Evolutionary conservation across 1,140 invertebrate species (phyloP), one percentile per base, ranked within the genome.

Genomic region (Bemisia tabaci): DNA sequence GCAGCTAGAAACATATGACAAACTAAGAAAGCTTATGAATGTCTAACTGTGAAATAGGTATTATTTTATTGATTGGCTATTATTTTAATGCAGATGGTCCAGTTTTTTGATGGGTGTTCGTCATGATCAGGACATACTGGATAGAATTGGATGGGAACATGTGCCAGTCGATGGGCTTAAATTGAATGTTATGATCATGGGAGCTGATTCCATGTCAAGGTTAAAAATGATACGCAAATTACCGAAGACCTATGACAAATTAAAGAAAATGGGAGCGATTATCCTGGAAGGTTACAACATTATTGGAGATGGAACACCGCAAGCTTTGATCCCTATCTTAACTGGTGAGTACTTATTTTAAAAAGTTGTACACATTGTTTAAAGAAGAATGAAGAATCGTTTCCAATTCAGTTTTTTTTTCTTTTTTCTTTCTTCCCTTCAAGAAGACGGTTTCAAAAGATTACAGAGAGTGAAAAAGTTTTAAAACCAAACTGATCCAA

Each of bases 281-380:
- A 80, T 93, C 5, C 75, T 95, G 0, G 80, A 92, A 73, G 89
- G 91, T 68, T 83, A 94, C 71, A 95, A 95, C 73, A 95, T 96
- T 65, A 87, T 97, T 1, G 94, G 94, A 0, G 95, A 97, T 78
- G 94, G 94, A 0, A 97, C 94, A 0, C 92, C 94, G 0, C 92
- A 95, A 72, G 92, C 94, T 0, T 77, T 96, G 22, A 91, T 95
- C 58, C 94, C 94, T 0, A 88, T 97, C 60, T 78, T 97, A 0
- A 95, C 94, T 0, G 90, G 91, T 21, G 67, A 68, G 69, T 17
- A n/a, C n/a, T n/a, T n/a, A n/a, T n/a, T n/a, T n/a, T n/a, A n/a
- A n/a, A n/a, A n/a, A n/a, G n/a, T n/a, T n/a, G n/a, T n/a, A n/a
- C n/a, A n/a, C n/a, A n/a, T n/a, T n/a, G n/a, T n/a, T n/a, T n/a